Conservation (phyloP, 2,113 vertebrate species). For the Cacatua alba region DNA sequence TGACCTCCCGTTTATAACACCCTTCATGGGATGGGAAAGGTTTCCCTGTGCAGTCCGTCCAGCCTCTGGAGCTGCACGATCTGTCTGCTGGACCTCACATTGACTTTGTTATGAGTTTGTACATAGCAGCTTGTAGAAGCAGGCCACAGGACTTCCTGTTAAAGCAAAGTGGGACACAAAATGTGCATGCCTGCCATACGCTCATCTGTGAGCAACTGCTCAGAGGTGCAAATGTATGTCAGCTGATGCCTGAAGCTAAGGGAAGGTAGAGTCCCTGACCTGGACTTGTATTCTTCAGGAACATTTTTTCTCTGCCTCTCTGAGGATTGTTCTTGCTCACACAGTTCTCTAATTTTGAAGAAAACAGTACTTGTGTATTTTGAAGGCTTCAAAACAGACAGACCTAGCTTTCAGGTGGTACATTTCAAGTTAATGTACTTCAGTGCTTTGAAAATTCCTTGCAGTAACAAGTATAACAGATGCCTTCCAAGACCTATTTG, state of each 20-base stretch:
- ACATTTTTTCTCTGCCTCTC: neutral
- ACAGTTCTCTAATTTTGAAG: neutral
- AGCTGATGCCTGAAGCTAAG: neutral
- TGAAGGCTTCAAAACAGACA: neutral
- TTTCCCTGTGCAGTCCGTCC: neutral
- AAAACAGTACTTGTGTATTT: neutral
- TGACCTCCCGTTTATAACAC: slow-evolving; percentile 40
- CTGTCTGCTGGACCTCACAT: neutral
- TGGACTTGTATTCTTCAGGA: neutral
- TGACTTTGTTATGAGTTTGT: neutral
- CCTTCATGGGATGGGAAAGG: slow-evolving; percentile 8
- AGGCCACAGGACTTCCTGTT: neutral
- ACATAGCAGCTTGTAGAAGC: neutral
- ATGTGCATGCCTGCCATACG: neutral
- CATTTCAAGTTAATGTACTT: neutral
- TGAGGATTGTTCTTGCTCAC: neutral
- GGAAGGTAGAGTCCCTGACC: neutral
- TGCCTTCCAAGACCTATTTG: neutral
- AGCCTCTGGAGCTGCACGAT: neutral
- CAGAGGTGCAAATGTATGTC: neutral
- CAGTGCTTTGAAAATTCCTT: neutral
- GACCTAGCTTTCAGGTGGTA: neutral
- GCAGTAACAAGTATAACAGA: neutral
- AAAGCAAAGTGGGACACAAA: neutral
- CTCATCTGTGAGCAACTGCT: neutral